These are phyloP conservation scores for Drosophila sturtevanti DNA, from an alignment of 1,140 invertebrate species.

Conservation along the genomic window DNA sequence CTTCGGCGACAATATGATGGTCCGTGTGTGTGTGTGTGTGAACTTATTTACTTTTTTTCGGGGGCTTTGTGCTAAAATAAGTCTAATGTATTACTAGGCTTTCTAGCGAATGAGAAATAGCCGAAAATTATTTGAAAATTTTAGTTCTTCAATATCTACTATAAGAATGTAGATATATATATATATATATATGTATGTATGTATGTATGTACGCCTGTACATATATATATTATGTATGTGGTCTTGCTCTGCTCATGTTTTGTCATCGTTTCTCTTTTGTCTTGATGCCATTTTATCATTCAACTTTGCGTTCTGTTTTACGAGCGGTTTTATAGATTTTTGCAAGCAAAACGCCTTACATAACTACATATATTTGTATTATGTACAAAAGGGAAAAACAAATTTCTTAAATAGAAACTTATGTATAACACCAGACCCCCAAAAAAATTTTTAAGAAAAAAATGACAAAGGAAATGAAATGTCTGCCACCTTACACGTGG, in stretches of 20 bases:
- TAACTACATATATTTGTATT: constrained; percentile 2
- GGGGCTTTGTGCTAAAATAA: constrained; percentile 74
- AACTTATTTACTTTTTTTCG: constrained; percentile 67
- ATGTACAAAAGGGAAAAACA: constrained; percentile 25
- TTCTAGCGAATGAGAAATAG: constrained; percentile 43
- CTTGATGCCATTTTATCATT: constrained; percentile 52
- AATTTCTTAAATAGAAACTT: constrained; percentile 5
- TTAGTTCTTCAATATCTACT: constrained; percentile 44
- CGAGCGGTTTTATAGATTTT: constrained; percentile 38
- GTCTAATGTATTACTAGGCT: constrained; percentile 73
- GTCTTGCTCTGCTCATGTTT: constrained; percentile 32
- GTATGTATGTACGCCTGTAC: background rate
- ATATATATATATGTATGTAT: constrained; percentile 14
- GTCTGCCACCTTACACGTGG: background rate
- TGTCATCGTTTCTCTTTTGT: constrained; percentile 42
- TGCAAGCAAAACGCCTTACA: constrained; percentile 32
- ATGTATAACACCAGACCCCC: background rate
- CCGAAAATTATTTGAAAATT: constrained; percentile 61
- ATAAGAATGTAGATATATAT: constrained; percentile 29
- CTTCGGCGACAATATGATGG: constrained; percentile 22
- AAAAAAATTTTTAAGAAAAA: background rate
- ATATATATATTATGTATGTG: constrained; percentile 18
- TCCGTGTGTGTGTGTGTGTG: constrained; percentile 39
- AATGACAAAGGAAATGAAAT: constrained; percentile 1
- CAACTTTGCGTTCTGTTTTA: constrained; percentile 49